Evolutionary conservation across 2,797 vertebrate species (phyloP).

Genomic region (Monodelphis domestica): DNA sequence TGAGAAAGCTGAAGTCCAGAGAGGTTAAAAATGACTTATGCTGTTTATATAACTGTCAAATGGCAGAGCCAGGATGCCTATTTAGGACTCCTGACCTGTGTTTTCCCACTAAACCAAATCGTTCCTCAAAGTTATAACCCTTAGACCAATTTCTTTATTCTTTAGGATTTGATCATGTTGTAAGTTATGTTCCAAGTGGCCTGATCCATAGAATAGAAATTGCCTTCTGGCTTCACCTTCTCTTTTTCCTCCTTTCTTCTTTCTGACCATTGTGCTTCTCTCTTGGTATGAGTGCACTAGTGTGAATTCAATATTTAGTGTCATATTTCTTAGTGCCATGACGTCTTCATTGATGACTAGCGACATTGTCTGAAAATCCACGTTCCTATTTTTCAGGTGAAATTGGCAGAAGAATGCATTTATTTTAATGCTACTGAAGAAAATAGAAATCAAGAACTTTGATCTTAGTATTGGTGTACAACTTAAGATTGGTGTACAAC

Average conservation of each 20-base stretch:
- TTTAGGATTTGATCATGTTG: neutral
- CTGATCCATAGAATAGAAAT: neutral
- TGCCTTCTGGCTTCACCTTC: neutral
- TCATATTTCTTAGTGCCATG: constrained; percentile 19
- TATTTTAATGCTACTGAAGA: neutral
- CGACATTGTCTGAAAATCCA: constrained; percentile 23
- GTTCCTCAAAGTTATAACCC: neutral
- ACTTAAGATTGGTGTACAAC: neutral
- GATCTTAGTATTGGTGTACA: neutral
- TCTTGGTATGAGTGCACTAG: neutral
- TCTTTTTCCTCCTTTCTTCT: constrained; percentile 15
- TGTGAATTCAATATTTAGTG: neutral
- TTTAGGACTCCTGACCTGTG: neutral
- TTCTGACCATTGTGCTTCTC: constrained; percentile 4
- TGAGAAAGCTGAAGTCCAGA: neutral
- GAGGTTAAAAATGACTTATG: neutral
- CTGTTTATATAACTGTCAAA: neutral
- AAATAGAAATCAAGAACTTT: constrained; percentile 9
- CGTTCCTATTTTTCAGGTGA: constrained; percentile 8
- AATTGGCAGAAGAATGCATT: constrained; percentile 12
- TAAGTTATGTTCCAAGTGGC: neutral
- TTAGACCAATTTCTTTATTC: neutral
- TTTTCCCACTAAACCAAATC: neutral
- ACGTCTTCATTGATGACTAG: constrained; percentile 3
- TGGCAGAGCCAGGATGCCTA: neutral